phyloP scores from a whole-genome alignment of 2,797 vertebrate species.

The Remorina albescens region DNA sequence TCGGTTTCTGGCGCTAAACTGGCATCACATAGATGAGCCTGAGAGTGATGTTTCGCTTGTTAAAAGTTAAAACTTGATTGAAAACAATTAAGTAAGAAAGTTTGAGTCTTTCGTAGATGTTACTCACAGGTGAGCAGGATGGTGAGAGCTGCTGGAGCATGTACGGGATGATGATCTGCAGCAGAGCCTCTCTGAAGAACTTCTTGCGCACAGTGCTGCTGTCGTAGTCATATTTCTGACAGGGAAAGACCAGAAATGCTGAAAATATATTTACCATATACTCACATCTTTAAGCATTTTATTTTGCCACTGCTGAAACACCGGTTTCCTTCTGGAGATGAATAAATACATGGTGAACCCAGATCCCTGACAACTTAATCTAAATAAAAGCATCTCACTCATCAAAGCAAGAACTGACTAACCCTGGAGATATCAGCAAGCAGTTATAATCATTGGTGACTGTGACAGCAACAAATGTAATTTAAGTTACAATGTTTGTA shows the following conservation, averaged over 20 bases:
- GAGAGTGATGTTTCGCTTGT: neutral
- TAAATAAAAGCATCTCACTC: neutral
- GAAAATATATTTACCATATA: neutral
- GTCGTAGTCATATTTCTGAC: slow-evolving; percentile 96
- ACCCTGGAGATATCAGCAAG: neutral
- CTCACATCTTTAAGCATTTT: neutral
- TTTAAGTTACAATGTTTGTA: no score
- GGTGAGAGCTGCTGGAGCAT: slow-evolving; percentile 93
- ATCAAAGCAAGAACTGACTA: neutral
- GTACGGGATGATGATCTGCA: slow-evolving; percentile 97
- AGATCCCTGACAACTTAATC: neutral
- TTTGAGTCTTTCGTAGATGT: neutral
- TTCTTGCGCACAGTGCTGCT: slow-evolving; percentile 97
- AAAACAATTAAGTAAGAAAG: no score
- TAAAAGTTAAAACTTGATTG: neutral
- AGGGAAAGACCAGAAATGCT: slow-evolving; percentile 6
- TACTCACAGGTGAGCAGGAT: slow-evolving; percentile 89
- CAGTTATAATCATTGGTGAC: neutral
- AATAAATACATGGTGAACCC: neutral
- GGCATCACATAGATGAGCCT: neutral
- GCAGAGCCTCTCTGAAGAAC: slow-evolving; percentile 96
- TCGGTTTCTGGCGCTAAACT: neutral
- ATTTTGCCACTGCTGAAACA: neutral
- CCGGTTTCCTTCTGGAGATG: neutral
- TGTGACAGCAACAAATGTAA: no score